These are phyloP conservation scores for Gallinago undulata DNA, from an alignment of 2,113 vertebrate genomes.

Conservation along the genomic window DNA sequence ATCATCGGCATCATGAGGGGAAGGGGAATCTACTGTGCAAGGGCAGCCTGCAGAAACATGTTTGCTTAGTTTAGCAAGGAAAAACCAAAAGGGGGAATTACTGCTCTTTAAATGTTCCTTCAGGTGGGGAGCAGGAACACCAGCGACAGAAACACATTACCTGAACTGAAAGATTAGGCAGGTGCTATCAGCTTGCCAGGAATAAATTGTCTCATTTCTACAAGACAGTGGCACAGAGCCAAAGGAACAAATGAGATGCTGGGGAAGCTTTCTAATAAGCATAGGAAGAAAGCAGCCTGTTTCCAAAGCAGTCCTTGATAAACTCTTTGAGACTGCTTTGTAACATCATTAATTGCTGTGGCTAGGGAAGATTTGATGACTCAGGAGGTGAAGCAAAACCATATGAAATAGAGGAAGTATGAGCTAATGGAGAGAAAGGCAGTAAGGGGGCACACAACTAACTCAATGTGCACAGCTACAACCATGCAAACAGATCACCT, in stretches of 20 bases:
- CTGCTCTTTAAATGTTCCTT: not conserved
- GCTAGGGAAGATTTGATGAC: not conserved
- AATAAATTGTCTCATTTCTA: not conserved
- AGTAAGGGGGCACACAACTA: not conserved
- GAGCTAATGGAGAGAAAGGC: not conserved
- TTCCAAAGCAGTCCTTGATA: not conserved
- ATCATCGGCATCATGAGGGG: accelerated
- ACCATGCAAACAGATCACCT: not conserved
- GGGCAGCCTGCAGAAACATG: not conserved
- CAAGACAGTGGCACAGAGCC: not conserved
- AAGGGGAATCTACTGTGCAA: not conserved
- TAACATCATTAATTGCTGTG: not conserved
- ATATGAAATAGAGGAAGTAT: accelerated
- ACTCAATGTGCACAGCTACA: not conserved
- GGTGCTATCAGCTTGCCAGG: not conserved
- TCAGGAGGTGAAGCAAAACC: not conserved
- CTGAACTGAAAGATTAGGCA: not conserved
- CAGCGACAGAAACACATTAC: not conserved
- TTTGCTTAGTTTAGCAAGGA: not conserved
- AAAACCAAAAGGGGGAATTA: not conserved
- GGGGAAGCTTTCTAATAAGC: not conserved
- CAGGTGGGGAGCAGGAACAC: not conserved
- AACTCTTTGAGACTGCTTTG: not conserved
- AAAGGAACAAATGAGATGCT: not conserved
- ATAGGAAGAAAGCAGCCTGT: not conserved